Evolutionary conservation across 2,797 vertebrate species (phyloP).

Genomic region (Myotis vivesi): DNA sequence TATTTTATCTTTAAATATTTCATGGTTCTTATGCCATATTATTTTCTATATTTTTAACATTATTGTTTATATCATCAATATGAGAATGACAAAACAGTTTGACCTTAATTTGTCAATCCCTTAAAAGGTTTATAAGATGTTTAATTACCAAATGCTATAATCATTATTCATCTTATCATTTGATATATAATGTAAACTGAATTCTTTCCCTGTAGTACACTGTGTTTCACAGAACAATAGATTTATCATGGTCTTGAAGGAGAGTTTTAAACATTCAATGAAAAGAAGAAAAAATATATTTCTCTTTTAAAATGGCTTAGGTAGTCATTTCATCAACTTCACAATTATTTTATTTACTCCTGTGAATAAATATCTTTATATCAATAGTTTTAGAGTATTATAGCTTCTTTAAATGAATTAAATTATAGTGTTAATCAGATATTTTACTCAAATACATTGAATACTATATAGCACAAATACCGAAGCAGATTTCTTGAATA

Average conservation of each 20-base stretch:
- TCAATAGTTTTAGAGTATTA: slow-evolving; percentile 56
- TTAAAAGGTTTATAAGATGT: slow-evolving; percentile 97
- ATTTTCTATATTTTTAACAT: slow-evolving; percentile 57
- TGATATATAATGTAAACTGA: slow-evolving; percentile 96
- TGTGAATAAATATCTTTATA: slow-evolving; percentile 64
- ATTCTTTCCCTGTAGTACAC: slow-evolving; percentile 93
- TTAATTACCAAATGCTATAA: slow-evolving; percentile 98
- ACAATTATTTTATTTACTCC: slow-evolving; percentile 80
- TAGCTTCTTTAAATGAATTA: slow-evolving; percentile 47
- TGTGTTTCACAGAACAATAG: slow-evolving; percentile 99
- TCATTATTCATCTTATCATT: slow-evolving; percentile 98
- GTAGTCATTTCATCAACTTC: slow-evolving; percentile 72
- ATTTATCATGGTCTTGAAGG: slow-evolving; percentile 91
- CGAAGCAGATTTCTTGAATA: neutral
- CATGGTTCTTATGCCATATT: slow-evolving; percentile 56
- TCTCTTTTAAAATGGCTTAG: slow-evolving; percentile 77
- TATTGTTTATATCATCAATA: slow-evolving; percentile 71
- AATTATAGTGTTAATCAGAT: slow-evolving; percentile 61
- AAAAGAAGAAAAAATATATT: slow-evolving; percentile 79
- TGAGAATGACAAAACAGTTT: slow-evolving; percentile 80
- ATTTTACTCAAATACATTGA: slow-evolving; percentile 10
- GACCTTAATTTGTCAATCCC: slow-evolving; percentile 92
- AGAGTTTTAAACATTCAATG: slow-evolving; percentile 86
- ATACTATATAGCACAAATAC: neutral
- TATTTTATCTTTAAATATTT: slow-evolving; percentile 52